A percentile compares a stretch with the other conserved stretches of the same genome.
Conservation (phyloP, 1,140 invertebrate species). For the Dendrolimus punctatus region DNA sequence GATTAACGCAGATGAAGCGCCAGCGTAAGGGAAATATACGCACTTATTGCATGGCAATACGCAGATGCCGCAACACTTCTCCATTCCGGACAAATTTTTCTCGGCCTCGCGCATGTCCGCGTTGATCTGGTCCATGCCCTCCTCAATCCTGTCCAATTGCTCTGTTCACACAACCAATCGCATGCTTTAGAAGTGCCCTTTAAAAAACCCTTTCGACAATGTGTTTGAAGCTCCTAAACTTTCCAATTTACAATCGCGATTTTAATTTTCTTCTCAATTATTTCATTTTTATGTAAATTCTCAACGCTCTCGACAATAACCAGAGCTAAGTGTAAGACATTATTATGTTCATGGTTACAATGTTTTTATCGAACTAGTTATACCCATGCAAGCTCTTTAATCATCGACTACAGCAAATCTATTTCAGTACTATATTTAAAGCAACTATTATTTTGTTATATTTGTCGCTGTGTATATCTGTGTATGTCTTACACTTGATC, state of each 20-base stretch:
- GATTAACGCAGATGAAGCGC: neutral
- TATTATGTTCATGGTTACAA: conserved; percentile 12
- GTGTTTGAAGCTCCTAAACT: conserved; percentile 41
- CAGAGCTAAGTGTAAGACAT: conserved; percentile 59
- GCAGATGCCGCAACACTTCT: conserved; percentile 99
- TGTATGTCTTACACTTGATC: conserved; percentile 57
- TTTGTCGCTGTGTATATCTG: conserved; percentile 4
- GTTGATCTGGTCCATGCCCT: conserved; percentile 99
- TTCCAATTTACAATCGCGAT: conserved; percentile 26
- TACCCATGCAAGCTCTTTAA: conserved; percentile 22
- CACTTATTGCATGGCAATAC: conserved; percentile 98
- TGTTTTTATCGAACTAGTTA: conserved; percentile 22
- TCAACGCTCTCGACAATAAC: conserved; percentile 69
- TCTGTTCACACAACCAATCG: conserved; percentile 78
- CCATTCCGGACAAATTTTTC: conserved; percentile 99
- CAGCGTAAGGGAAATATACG: conserved; percentile 34
- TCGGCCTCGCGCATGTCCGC: conserved; percentile 99
- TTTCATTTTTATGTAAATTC: conserved; percentile 53
- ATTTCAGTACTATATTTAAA: conserved; percentile 25
- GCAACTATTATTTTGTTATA: conserved; percentile 22
- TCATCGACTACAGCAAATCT: conserved; percentile 32
- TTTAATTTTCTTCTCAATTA: conserved; percentile 22
- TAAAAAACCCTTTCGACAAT: conserved; percentile 12
- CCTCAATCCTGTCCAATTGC: conserved; percentile 99
- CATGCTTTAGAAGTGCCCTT: conserved; percentile 42